Conservation (phyloP, 2,113 vertebrate genomes). For the Heterochromis multidens region DNA sequence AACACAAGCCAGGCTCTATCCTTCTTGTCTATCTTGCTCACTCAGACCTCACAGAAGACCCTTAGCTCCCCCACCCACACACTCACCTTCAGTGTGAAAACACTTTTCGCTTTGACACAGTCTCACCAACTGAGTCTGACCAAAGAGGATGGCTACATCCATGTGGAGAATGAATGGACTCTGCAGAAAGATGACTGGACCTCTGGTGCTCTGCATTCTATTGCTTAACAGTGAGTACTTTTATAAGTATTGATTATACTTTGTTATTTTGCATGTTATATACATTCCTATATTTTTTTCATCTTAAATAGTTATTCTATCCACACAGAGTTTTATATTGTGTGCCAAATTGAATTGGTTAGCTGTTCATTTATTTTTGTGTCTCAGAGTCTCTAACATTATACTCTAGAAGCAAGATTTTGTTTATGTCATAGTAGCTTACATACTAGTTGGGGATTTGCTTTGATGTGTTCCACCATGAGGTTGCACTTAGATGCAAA, state of each 20-base stretch:
- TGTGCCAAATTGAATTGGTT: neutral
- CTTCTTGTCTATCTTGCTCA: conserved; percentile 62
- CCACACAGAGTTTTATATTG: neutral
- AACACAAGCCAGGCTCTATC: conserved; percentile 74
- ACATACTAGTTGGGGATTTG: neutral
- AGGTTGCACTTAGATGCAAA: conserved; percentile 6
- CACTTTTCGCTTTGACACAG: conserved; percentile 13
- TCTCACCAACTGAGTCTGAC: conserved; percentile 21
- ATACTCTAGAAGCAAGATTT: neutral
- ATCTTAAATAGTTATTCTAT: neutral
- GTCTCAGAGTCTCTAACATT: neutral
- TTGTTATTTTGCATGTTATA: neutral
- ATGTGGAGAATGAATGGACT: conserved; percentile 72
- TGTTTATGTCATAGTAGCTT: neutral
- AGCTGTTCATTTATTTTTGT: neutral
- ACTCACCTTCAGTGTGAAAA: conserved; percentile 31
- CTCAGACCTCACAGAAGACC: conserved; percentile 69
- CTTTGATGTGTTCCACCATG: conserved; percentile 21
- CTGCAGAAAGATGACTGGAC: conserved; percentile 50
- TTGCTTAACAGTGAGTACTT: conserved; percentile 73
- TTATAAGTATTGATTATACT: neutral
- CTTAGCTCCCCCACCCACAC: conserved; percentile 13
- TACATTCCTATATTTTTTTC: neutral
- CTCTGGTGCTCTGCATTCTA: conserved; percentile 56
- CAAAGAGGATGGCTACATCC: conserved; percentile 59